Conservation (phyloP, 2,888 invertebrate genomes). For the Caradrina kadenii region DNA sequence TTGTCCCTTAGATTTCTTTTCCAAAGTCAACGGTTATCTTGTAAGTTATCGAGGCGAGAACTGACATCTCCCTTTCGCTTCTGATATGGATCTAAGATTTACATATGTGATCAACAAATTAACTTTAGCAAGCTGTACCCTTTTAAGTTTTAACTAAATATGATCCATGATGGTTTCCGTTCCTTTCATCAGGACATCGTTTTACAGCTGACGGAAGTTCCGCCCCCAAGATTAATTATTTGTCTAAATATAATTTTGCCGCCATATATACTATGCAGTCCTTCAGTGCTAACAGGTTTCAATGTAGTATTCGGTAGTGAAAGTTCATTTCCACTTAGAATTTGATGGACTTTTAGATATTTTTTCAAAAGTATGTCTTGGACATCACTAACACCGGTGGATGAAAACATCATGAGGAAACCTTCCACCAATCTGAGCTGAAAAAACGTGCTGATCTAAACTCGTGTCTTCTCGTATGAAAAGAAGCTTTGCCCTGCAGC, state of each 20-base stretch:
- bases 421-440: too few species aligned
- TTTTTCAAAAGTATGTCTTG: too few species aligned
- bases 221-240: conserved; percentile 15
- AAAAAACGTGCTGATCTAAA: too few species aligned
- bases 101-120: neutral
- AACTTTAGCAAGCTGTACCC: neutral
- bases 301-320: too few species aligned
- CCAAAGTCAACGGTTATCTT: too few species aligned
- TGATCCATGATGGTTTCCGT: conserved; percentile 18
- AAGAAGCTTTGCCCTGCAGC: too few species aligned
- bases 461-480: too few species aligned
- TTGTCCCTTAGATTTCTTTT: too few species aligned
- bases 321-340: too few species aligned
- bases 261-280: neutral
- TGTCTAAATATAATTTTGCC: conserved; percentile 2
- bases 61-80: neutral
- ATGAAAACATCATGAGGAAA: neutral
- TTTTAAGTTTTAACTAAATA: conserved; percentile 14
- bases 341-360: too few species aligned
- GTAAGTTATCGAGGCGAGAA: neutral
- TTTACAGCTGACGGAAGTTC: conserved; percentile 19
- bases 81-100: neutral
- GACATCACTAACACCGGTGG: too few species aligned
- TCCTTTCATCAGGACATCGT: conserved; percentile 31
- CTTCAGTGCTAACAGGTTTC: neutral